These are phyloP conservation scores for Poeciliopsis turrubarensis DNA, from an alignment of 2,113 vertebrate species.

Conservation along the genomic window DNA sequence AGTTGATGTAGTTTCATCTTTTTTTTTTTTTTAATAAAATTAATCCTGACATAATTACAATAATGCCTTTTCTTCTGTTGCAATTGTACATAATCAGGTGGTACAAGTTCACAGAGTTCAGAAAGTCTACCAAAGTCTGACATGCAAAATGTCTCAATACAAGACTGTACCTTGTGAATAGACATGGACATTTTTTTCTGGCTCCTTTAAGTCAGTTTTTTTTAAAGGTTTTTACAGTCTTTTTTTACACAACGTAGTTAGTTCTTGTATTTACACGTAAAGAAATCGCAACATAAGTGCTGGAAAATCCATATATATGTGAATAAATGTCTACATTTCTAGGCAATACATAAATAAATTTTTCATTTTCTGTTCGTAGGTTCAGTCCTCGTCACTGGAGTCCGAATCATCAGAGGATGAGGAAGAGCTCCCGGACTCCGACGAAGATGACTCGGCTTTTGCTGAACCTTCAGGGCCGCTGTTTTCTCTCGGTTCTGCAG, in stretches of 20 bases:
- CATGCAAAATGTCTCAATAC: constrained; percentile 99
- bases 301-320: constrained; percentile 84
- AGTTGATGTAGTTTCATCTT: constrained; percentile 83
- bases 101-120: constrained; percentile 92
- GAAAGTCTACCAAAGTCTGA: constrained; percentile 92
- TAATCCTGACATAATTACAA: constrained; percentile 97
- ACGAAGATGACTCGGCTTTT: constrained; percentile 92
- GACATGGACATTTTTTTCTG: constrained; percentile 93
- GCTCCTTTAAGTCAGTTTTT: constrained; percentile 75
- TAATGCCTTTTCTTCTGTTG: constrained; percentile 93
- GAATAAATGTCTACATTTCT: constrained; percentile 83
- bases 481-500: constrained; percentile 85
- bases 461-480: constrained; percentile 95
- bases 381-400: constrained; percentile 96
- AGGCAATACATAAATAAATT: constrained; percentile 84
- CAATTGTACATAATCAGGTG: constrained; percentile 95
- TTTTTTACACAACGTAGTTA: constrained; percentile 88
- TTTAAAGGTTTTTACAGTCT: constrained; percentile 22
- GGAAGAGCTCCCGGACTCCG: constrained; percentile 90
- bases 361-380: constrained; percentile 74
- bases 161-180: constrained; percentile 96
- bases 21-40: constrained; percentile 91
- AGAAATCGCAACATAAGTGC: constrained; percentile 93
- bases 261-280: constrained; percentile 95
- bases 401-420: constrained; percentile 92